phyloP scores from a whole-genome alignment of 2,113 vertebrate genomes.

The Patagioenas fasciata region DNA sequence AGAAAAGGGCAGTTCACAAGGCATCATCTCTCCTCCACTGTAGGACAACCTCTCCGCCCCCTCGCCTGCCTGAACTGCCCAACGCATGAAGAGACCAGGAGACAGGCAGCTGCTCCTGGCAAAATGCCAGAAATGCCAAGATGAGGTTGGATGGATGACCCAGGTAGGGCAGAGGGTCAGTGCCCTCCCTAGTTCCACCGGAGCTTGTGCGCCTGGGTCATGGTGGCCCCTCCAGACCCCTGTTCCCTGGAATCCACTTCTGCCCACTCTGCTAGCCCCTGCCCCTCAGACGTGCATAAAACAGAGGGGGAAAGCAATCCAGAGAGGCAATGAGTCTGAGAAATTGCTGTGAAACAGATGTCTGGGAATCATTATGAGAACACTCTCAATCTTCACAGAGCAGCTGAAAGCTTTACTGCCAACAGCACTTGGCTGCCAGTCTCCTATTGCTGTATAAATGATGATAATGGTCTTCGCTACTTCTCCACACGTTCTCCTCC shows the following conservation, averaged over 20 bases:
- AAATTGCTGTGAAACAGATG: conserved; percentile 25
- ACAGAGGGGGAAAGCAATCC: background rate
- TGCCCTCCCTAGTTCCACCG: background rate
- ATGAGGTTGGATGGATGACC: background rate
- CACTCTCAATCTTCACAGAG: conserved; percentile 35
- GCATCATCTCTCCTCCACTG: background rate
- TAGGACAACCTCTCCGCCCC: background rate
- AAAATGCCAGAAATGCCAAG: background rate
- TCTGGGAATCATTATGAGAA: conserved; percentile 60
- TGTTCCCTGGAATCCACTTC: background rate
- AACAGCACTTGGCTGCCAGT: conserved; percentile 54
- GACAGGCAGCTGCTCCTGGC: background rate
- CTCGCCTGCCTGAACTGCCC: background rate
- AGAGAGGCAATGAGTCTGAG: background rate
- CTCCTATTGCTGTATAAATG: conserved; percentile 49
- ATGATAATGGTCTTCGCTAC: conserved; percentile 56
- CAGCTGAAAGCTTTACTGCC: conserved; percentile 66
- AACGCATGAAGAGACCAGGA: background rate
- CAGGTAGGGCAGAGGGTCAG: background rate
- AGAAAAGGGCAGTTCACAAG: background rate
- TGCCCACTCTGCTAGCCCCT: background rate
- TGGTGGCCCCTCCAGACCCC: accelerated
- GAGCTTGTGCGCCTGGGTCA: background rate
- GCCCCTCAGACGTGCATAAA: background rate
- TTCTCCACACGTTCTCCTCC: conserved; percentile 10